Base-by-base conservation (phyloP, 2,113 vertebrate species). In the Cnemophilus loriae region DNA sequence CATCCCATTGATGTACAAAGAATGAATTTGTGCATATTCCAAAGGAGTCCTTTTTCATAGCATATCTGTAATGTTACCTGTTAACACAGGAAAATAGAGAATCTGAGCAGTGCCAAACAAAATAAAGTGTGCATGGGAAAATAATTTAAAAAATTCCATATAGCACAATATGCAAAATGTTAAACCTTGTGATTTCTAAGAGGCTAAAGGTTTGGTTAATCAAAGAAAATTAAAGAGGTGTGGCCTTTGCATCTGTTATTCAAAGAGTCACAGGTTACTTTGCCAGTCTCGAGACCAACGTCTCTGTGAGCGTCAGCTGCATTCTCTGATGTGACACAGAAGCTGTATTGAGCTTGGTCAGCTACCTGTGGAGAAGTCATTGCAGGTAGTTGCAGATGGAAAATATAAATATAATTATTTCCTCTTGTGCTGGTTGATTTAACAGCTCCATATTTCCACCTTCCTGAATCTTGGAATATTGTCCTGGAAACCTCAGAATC, bases 21-120 rank as follows among this genome's bases (percentile, higher is more conserved):
- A 89, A 77, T 81, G 30, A 95, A 82, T 64, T 90, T 87, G 90
- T 93, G 49, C 49, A n/a, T 68, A 91, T 46, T 97, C 53, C 80
- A 69, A 41, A 50, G 4, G 11, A 96, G 79, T 93, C n/a, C 10
- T 85, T 96, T 65, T 78, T 86, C 73, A 93, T 97, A 96, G 27
- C 3, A 6, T 73, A 24, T 68, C 44, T 95, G 90, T 93, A 96
- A 67, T 84, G 8, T 82, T 95, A 93, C 80, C 74, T 81, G 19
- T 93, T 96, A 89, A 79, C 60, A 84, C 9, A 77, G 87, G 80
- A 85, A 85, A 96, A 67, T 13, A 85, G 32, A 82, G 18, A 74
- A 59, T 64, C 44, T 80, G 33, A 82, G 64, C 35, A 11, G 16
- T 41, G 32, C 26, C 56, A 85, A 50, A 57, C 37, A 85, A 79